phyloP scores from a whole-genome alignment of 2,888 invertebrate genomes.

The Arrhopalites spinosus region DNA sequence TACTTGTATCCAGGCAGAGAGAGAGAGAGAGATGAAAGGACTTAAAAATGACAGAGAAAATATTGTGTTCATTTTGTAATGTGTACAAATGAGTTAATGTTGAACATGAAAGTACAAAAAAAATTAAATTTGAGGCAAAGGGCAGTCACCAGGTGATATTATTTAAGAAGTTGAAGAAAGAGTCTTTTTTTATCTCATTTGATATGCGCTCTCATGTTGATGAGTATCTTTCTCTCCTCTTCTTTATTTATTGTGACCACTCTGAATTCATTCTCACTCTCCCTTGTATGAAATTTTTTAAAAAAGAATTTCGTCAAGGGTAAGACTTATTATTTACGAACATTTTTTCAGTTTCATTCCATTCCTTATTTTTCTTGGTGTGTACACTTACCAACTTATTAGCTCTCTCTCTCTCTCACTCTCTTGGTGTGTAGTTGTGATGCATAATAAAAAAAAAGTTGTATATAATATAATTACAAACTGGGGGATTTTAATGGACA shows the following conservation, averaged over 20 bases:
- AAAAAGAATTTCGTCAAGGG: too few relatives aligned
- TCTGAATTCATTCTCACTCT: constrained; percentile 2
- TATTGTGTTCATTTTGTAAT: neutral
- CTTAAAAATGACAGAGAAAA: too few relatives aligned
- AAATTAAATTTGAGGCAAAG: too few relatives aligned
- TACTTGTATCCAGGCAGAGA: too few relatives aligned
- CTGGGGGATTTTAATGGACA: neutral
- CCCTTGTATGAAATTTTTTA: neutral
- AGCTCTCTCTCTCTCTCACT: neutral
- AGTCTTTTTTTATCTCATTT: neutral
- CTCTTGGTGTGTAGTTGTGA: neutral
- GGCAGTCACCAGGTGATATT: too few relatives aligned
- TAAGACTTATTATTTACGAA: neutral
- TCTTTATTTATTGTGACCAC: neutral
- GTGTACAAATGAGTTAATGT: neutral
- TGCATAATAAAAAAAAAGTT: too few relatives aligned
- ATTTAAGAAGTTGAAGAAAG: neutral
- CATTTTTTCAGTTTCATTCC: neutral
- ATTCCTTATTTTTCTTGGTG: neutral
- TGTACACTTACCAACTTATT: neutral
- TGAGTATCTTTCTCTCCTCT: neutral
- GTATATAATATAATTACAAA: too few relatives aligned
- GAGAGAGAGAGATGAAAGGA: too few relatives aligned
- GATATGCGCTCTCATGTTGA: constrained; percentile 3
- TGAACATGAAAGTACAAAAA: neutral